phyloP scores from a whole-genome alignment of 2,113 vertebrate species.

The Sterna hirundo region DNA sequence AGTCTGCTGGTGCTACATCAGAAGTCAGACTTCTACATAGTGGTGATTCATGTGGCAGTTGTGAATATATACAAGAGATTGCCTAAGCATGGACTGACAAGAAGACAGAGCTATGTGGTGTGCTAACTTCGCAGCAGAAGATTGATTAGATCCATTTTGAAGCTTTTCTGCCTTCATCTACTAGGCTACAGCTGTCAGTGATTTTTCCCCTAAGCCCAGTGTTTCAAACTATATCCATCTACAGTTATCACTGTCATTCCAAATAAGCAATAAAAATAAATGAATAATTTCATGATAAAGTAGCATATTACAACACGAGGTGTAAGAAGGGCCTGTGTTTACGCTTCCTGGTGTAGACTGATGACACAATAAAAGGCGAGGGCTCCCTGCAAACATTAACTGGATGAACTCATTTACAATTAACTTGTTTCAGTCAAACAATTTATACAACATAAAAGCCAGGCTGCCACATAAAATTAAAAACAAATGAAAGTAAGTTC shows the following conservation, averaged over 20 bases:
- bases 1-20: background rate
- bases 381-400: background rate
- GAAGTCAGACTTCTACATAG: background rate
- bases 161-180: conserved; percentile 60
- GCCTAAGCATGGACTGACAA: conserved; percentile 28
- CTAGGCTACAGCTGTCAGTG: conserved; percentile 27
- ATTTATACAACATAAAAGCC: background rate
- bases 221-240: conserved; percentile 56
- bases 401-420: background rate
- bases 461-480: background rate
- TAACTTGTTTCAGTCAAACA: background rate
- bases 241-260: conserved; percentile 27
- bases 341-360: background rate
- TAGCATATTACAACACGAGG: conserved; percentile 5
- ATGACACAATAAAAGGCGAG: background rate
- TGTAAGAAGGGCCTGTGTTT: conserved; percentile 6
- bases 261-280: conserved; percentile 42
- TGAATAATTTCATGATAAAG: conserved; percentile 36
- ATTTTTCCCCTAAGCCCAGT: conserved; percentile 21
- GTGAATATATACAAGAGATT: background rate
- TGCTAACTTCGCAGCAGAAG: conserved; percentile 33
- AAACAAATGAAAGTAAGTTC: background rate
- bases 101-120: background rate
- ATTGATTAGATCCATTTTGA: conserved; percentile 64
- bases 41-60: background rate